Percentiles rank a stretch among this genome's conserved stretches.
These are phyloP conservation scores for Pangasius larnaudii DNA, from an alignment of 2,797 vertebrate genomes.

Conservation along the genomic window DNA sequence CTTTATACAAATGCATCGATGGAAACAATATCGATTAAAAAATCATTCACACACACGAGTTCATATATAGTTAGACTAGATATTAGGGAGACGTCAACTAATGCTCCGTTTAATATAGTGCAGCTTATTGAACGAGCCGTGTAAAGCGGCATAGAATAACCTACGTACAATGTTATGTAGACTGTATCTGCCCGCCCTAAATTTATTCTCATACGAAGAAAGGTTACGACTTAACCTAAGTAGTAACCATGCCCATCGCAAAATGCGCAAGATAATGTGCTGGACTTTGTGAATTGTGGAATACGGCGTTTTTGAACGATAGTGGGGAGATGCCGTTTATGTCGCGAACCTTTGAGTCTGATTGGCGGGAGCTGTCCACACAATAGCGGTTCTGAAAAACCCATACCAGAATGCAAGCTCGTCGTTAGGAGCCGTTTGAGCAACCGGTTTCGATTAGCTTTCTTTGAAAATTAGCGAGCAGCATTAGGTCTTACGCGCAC, in stretches of 20 bases:
- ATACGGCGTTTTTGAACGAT: background rate
- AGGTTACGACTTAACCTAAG: background rate
- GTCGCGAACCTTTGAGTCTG: constrained; percentile 31
- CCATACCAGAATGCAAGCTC: too few species aligned
- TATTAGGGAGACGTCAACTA: background rate
- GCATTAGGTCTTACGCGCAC: too few species aligned
- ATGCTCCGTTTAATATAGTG: background rate
- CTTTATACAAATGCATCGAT: background rate
- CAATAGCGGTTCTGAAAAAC: constrained; percentile 74
- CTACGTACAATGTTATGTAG: too few species aligned
- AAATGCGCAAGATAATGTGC: background rate
- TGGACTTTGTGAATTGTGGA: background rate
- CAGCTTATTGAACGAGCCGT: background rate
- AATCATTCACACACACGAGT: background rate
- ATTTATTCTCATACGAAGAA: background rate
- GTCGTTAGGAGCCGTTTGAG: background rate
- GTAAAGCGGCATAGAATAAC: constrained; percentile 3
- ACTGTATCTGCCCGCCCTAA: background rate
- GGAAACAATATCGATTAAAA: background rate
- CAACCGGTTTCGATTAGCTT: background rate
- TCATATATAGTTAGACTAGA: background rate
- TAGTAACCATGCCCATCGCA: too few species aligned
- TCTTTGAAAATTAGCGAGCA: background rate
- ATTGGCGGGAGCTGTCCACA: constrained; percentile 80
- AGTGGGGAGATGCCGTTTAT: background rate